Base-by-base conservation (phyloP, 1,140 invertebrate genomes). In the Nixonia krombeini region DNA sequence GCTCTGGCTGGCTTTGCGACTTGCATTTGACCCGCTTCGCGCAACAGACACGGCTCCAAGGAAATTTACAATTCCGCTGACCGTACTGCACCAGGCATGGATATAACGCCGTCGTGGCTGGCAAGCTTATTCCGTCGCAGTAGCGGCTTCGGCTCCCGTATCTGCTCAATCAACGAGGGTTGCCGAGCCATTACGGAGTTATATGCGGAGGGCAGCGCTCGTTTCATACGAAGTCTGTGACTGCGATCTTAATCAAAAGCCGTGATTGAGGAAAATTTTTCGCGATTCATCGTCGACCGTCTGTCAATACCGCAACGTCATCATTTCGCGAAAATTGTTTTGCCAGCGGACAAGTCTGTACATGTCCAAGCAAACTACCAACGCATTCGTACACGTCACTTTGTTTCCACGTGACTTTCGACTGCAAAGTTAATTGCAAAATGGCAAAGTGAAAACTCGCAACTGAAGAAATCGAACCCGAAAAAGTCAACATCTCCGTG, bases 11-110 rank as follows among this genome's bases (percentile, higher is more conserved):
- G n/a, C n/a, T n/a, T n/a, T 9, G 15, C 37, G 56, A 49, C 51
- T 67, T 45, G 56, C 58, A 71, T 71, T 68, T 71, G 46, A 26
- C 23, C 47, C 16, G 45, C 44, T 26, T 18, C 21, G 16, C 49
- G 49, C 53, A 58, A 63, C 38, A n/a, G 21, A 10, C 29, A 10
- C 42, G 59, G 46, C 70, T 75, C 67, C 50, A 72, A 67, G 38
- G 44, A 61, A 72, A 75, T 72, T 75, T 72, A 70, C 70, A 75
- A 76, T 75, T 74, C 64, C 47, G 61, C 72, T 73, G 74, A 74
- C 74, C 62, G 55, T 21, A 52, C 49, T 52, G 35, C 42, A 15
- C 42, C 49, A 41, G 42, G 35, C 56, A 26, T n/a, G n/a, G 45
- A 65, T 73, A 51, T 33, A 70, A 12, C 46, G 57, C 55, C 26